A percentile compares a stretch with the other conserved stretches of the same genome.
Conservation (phyloP, 92 coral and sea anemone species). For the Zoanthus solanderi region DNA sequence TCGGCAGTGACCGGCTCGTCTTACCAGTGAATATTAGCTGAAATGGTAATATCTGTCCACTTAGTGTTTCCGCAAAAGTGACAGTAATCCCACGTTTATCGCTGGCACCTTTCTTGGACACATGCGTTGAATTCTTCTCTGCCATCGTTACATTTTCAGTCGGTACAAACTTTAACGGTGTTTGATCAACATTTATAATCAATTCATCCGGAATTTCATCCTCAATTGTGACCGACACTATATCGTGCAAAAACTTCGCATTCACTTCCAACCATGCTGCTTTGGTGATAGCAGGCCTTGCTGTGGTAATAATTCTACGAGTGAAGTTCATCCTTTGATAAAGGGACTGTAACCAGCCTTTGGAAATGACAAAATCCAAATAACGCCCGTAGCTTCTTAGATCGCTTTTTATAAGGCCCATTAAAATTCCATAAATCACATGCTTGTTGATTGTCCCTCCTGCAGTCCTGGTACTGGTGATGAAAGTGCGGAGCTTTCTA, state of each 20-base stretch:
- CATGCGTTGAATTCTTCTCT: constrained; percentile 13
- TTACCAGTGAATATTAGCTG: constrained; percentile 60
- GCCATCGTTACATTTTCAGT: constrained; percentile 26
- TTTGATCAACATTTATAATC: background rate
- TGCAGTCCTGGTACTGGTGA: constrained; percentile 61
- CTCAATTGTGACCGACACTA: constrained; percentile 21
- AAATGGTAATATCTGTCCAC: constrained; percentile 36
- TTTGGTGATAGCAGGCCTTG: constrained; percentile 47
- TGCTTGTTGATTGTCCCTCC: constrained; percentile 62
- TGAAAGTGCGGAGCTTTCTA: constrained; percentile 60
- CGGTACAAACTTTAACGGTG: background rate
- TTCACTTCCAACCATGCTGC: constrained; percentile 45
- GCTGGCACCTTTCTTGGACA: constrained; percentile 50
- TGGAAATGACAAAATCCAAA: constrained; percentile 30
- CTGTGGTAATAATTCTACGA: constrained; percentile 38
- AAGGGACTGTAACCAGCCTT: background rate
- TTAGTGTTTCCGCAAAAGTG: constrained; percentile 44
- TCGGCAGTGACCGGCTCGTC: constrained; percentile 63
- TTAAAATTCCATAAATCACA: constrained; percentile 57
- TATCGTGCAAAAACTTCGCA: constrained; percentile 46
- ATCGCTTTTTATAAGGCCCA: constrained; percentile 2
- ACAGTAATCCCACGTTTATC: constrained; percentile 67
- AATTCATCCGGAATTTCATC: constrained; percentile 29
- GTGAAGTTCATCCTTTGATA: constrained; percentile 23
- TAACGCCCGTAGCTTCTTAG: constrained; percentile 54